phyloP scores from a whole-genome alignment of 2,888 invertebrate genomes.

The Marasmarcha lunaedactyla region DNA sequence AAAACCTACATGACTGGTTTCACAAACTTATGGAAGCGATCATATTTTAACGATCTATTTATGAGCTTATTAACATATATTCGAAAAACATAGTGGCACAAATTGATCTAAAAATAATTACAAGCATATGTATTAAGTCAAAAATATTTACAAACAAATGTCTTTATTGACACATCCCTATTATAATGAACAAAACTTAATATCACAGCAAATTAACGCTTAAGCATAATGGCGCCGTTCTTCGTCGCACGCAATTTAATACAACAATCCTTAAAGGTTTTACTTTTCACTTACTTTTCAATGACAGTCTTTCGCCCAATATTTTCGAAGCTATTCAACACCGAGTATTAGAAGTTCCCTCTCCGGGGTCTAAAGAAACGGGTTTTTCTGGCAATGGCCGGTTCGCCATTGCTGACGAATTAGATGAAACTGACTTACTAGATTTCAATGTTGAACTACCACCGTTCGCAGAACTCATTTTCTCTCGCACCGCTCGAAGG shows the following conservation, averaged over 20 bases:
- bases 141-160: constrained; percentile 42
- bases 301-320: no score
- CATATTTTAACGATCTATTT: no score
- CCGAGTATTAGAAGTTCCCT: constrained; percentile 43
- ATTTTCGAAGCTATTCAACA: constrained; percentile 22
- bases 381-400: constrained; percentile 79
- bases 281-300: constrained; percentile 5
- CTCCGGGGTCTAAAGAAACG: constrained; percentile 36
- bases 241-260: constrained; percentile 1
- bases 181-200: constrained; percentile 33
- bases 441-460: constrained; percentile 36
- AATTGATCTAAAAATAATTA: no score
- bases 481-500: constrained; percentile 72
- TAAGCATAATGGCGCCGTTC: constrained; percentile 23
- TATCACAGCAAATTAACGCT: constrained; percentile 61
- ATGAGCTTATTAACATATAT: no score
- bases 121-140: constrained; percentile 2
- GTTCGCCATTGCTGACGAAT: constrained; percentile 71
- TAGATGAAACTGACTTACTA: constrained; percentile 37
- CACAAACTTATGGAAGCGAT: no score
- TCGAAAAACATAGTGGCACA: no score
- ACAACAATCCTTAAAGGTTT: no score
- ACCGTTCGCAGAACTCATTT: constrained; percentile 33
- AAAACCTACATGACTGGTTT: no score
- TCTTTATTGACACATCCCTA: constrained; percentile 29